A percentile compares a stretch with the other conserved stretches of the same genome.
Conservation (phyloP, 2,113 vertebrate genomes). For the Aythya baeri region DNA sequence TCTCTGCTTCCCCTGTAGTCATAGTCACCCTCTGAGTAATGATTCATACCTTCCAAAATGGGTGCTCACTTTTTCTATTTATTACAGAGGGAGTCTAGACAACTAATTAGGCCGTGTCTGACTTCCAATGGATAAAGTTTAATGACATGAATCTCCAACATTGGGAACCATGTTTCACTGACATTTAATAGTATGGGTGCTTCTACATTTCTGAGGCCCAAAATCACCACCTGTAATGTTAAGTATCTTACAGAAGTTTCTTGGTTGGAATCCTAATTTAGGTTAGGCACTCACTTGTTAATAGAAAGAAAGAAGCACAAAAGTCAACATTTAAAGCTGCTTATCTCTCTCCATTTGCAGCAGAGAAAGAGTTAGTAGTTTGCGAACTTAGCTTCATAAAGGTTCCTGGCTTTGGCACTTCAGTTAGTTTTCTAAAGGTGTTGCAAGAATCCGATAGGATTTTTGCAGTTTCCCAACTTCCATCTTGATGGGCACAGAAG, state of each 20-base stretch:
- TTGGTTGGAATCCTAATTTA: not conserved
- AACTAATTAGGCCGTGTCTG: not conserved
- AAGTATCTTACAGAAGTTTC: not conserved
- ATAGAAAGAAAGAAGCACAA: not conserved
- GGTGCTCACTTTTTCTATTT: not conserved
- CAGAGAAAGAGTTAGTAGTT: not conserved
- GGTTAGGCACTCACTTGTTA: not conserved
- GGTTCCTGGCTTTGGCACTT: not conserved
- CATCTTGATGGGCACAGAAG: not conserved
- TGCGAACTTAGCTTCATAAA: not conserved
- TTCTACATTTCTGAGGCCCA: not conserved
- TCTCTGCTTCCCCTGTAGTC: not conserved
- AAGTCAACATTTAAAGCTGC: not conserved
- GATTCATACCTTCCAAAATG: not conserved
- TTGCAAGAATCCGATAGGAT: rapidly evolving
- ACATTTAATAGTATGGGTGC: not conserved
- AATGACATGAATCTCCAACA: not conserved
- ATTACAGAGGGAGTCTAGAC: not conserved
- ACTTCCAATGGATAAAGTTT: not conserved
- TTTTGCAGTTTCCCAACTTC: not conserved
- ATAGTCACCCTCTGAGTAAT: not conserved
- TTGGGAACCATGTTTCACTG: not conserved
- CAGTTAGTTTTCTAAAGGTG: not conserved
- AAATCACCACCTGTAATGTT: not conserved
- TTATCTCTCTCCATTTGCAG: not conserved